Evolutionary conservation across 92 coral and sea anemone species (phyloP), one percentile per base, ranked within the genome.

Genomic region (Porites evermanni): DNA sequence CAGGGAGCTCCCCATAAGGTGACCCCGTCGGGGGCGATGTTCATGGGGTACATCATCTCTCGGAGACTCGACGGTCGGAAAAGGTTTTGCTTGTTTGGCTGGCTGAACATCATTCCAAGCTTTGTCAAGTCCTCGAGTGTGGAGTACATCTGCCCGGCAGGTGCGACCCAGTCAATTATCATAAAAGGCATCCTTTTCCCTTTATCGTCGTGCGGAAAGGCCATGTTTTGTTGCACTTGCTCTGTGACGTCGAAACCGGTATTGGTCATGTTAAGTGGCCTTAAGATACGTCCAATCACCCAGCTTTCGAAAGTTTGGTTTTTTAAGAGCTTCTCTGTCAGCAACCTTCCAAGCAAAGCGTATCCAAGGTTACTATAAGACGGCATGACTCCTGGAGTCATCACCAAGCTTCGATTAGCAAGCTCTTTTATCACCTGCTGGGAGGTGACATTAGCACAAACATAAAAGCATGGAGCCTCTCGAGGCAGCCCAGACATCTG

Each of bases 401-500:
- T 73, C 9, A 92, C 91, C 12, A 92, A 85, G 67, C 86, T 86
- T 59, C 86, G 85, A n/a, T 84, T 78, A 52, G 71, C 74, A 16
- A 92, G 91, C 20, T 77, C 12, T 17, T 61, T 70, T 51, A 92
- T 71, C 79, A 89, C 93, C 65, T 89, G 81, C 11, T 61, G 26
- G n/a, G 93, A 75, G 20, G 73, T 92, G 12, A 84, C 85, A 64
- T 79, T 86, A 13, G 56, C 44, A 72, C 95, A 92, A 19, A 77
- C 72, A 14, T 80, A 84, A n/a, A 87, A 90, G 72, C 95, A 92
- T 7, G 95, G 95, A 1, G 95, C 95, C 70, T 92, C 95, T 13
- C 95, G 87, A 3, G 95, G 95, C 12, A 93, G 79, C 9, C 95
- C 95, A 21, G 95, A 21, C 87, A 90, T 88, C 74, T 90, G 93